Percentiles rank a stretch among this genome's conserved stretches.
phyloP scores from a whole-genome alignment of 1,140 invertebrate species.

The Calliphora vicina region DNA sequence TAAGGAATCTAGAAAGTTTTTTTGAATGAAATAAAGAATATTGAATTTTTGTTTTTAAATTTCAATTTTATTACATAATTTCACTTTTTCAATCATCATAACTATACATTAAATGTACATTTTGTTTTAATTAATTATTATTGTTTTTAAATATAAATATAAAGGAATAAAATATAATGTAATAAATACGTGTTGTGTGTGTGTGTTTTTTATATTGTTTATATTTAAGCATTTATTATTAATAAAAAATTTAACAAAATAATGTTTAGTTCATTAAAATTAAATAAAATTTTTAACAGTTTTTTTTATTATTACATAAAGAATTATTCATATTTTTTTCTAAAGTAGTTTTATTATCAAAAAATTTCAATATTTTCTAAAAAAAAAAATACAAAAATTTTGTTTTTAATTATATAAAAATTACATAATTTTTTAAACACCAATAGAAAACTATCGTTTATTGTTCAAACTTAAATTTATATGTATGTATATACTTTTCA shows the following conservation, averaged over 20 bases:
- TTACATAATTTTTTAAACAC: neutral
- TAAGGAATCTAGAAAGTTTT: no score
- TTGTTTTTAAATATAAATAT: conserved; percentile 1
- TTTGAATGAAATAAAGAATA: no score
- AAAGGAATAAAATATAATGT: conserved; percentile 17
- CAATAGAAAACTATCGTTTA: neutral
- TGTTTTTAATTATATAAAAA: neutral
- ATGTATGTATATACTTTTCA: neutral
- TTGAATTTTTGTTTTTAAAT: neutral
- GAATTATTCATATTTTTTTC: neutral
- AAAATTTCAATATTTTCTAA: neutral
- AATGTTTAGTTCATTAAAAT: neutral
- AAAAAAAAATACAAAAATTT: neutral
- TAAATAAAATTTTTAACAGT: conserved; percentile 1
- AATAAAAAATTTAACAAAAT: neutral
- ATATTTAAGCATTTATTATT: neutral
- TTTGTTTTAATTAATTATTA: neutral
- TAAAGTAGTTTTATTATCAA: neutral
- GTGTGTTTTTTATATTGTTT: neutral
- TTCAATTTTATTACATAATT: conserved; percentile 4
- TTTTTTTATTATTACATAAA: neutral
- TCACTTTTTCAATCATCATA: neutral
- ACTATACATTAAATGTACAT: conserved; percentile 12
- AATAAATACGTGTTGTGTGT: neutral
- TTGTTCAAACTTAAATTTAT: neutral